These are phyloP conservation scores for Himalopsyche japonica DNA, from an alignment of 2,888 invertebrate genomes.

Conservation along the genomic window DNA sequence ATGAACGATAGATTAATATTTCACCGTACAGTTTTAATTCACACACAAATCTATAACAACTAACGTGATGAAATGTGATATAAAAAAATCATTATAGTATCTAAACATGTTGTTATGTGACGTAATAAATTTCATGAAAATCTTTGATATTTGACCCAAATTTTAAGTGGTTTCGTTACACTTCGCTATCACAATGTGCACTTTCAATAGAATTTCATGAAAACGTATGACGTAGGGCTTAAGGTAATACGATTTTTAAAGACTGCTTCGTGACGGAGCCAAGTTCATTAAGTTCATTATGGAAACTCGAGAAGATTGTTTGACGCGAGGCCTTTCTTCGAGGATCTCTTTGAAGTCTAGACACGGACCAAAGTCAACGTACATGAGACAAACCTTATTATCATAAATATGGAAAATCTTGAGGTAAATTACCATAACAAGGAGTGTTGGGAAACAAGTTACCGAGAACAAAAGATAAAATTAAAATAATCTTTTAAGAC, in stretches of 20 bases:
- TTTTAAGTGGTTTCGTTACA: background rate
- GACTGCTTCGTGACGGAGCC: background rate
- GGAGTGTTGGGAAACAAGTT: background rate
- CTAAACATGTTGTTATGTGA: too few species aligned
- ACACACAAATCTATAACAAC: too few species aligned
- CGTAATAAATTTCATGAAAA: too few species aligned
- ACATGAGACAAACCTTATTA: conserved; percentile 20
- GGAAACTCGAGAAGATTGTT: conserved; percentile 5
- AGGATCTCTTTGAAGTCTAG: conserved; percentile 10
- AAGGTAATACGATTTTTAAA: background rate
- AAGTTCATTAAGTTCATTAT: conserved; percentile 24
- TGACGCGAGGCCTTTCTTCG: background rate
- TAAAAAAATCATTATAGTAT: too few species aligned
- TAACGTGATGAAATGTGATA: too few species aligned
- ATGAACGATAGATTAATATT: too few species aligned
- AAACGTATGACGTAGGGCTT: background rate
- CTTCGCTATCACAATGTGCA: background rate
- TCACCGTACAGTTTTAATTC: too few species aligned
- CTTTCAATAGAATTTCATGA: background rate
- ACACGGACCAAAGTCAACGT: conserved; percentile 4
- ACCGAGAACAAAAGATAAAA: background rate
- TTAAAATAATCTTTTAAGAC: background rate
- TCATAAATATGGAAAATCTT: conserved; percentile 30
- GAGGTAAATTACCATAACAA: conserved; percentile 26
- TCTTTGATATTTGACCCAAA: background rate